These are phyloP conservation scores for Omphaloscelis lunosa DNA, from an alignment of 2,888 invertebrate species.

Conservation along the genomic window DNA sequence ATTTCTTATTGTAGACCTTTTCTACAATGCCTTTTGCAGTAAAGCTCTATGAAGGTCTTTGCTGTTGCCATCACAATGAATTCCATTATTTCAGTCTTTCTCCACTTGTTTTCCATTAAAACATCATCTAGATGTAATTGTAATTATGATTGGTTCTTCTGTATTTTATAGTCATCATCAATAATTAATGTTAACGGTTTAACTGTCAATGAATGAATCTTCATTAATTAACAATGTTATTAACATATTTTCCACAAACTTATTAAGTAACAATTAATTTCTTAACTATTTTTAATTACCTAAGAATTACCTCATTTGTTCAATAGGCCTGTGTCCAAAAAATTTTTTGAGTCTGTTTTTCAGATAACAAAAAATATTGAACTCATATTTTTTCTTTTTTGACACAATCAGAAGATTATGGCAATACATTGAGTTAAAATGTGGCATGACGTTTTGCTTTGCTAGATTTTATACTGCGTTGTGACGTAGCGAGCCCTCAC, in stretches of 20 bases:
- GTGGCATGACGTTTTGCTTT: too few species aligned
- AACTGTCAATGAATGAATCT: not conserved
- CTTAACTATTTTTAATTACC: not conserved
- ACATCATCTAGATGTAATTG: not conserved
- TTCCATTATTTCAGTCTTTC: not conserved
- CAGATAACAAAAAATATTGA: too few species aligned
- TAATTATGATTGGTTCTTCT: not conserved
- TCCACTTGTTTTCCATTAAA: not conserved
- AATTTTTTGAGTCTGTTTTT: too few species aligned
- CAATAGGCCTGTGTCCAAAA: too few species aligned
- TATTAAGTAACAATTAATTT: not conserved
- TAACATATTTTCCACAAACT: not conserved
- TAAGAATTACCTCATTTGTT: not conserved
- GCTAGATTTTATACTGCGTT: too few species aligned
- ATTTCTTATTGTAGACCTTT: not conserved
- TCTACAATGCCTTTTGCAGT: not conserved
- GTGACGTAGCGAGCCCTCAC: too few species aligned
- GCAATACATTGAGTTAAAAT: too few species aligned
- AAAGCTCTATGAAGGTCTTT: not conserved
- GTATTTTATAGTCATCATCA: not conserved
- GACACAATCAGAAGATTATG: too few species aligned
- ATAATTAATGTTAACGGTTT: not conserved
- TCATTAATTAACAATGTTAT: not conserved
- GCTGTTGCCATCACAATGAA: not conserved
- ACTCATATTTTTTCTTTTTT: too few species aligned